phyloP scores from a whole-genome alignment of 2,888 invertebrate genomes.

The Salticus scenicus region DNA sequence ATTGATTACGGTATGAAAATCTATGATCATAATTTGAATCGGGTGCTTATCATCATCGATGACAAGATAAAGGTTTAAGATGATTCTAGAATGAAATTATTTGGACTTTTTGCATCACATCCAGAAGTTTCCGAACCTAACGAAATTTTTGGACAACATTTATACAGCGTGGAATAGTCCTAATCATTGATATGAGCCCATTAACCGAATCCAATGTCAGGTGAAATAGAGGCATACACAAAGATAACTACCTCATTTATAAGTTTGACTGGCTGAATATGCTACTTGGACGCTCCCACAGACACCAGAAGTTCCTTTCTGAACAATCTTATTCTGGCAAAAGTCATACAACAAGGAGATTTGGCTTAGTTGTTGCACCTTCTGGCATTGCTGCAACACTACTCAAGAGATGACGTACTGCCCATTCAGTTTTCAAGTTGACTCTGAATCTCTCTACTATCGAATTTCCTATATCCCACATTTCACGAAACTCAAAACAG shows the following conservation, averaged over 20 bases:
- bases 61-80: background rate
- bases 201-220: background rate
- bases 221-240: background rate
- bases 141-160: background rate
- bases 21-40: background rate
- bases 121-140: background rate
- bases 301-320: slow-evolving; percentile 76
- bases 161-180: background rate
- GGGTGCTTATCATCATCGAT: background rate
- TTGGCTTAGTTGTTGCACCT: slow-evolving; percentile 15
- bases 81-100: background rate
- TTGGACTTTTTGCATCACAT: background rate
- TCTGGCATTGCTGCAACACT: slow-evolving; percentile 31
- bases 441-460: background rate
- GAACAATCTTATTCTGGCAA: slow-evolving; percentile 4
- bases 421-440: slow-evolving; percentile 24
- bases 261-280: background rate
- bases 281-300: slow-evolving; percentile 76
- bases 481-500: slow-evolving; percentile 11
- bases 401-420: background rate
- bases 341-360: background rate
- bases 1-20: background rate
- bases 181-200: background rate
- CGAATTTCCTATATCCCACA: slow-evolving; percentile 1
- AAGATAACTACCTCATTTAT: background rate